Evolutionary conservation across 2,113 vertebrate genomes (phyloP), one percentile per base, ranked within the genome.

Genomic region (Catharus fuscescens): DNA sequence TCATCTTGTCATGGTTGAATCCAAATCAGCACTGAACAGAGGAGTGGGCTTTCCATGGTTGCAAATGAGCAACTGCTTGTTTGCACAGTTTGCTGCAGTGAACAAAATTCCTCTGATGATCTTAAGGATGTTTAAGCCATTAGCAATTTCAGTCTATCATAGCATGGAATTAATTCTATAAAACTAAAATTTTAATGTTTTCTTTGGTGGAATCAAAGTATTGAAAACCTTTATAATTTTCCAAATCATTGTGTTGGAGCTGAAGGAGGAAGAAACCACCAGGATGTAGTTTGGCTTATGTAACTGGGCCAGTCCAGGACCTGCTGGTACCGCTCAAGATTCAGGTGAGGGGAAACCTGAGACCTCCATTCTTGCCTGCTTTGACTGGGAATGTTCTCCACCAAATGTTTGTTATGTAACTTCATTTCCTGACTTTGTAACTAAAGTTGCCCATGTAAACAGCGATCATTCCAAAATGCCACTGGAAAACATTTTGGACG

Each of bases 301-400:
- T 60, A 47, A 31, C 10, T 78, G 54, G 54, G 14, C 44, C 13
- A 47, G 14, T 31, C 12, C 31, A 79, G 77, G 65, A 74, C 10
- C 11, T 69, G 7, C 13, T 60, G 26, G 8, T 62, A 38, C 7
- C 3, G 15, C 3, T 14, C 12, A 59, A 32, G 44, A 40, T 12
- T 15, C 6, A 10, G 2, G 0, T 61, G 54, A 80, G 3, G 14
- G 20, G 32, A n/a, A 83, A 47, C 3, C 0, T 52, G 71, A 81
- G 38, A 14, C 2, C 13, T 8, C 8, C 4, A 18, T 2, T 45
- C 25, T 48, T 36, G 26, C 24, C 26, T 9, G 5, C 1, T 67
- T 74, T 47, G 14, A 2, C 9, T 56, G 21, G 2, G 6, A 78
- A 48, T 11, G 4, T 32, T 64, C 13, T 67, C 12, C 9, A 9